Evolutionary conservation across 2,888 invertebrate genomes (phyloP), one percentile per base, ranked within the genome.

Genomic region (Drosophila maculinotata): DNA sequence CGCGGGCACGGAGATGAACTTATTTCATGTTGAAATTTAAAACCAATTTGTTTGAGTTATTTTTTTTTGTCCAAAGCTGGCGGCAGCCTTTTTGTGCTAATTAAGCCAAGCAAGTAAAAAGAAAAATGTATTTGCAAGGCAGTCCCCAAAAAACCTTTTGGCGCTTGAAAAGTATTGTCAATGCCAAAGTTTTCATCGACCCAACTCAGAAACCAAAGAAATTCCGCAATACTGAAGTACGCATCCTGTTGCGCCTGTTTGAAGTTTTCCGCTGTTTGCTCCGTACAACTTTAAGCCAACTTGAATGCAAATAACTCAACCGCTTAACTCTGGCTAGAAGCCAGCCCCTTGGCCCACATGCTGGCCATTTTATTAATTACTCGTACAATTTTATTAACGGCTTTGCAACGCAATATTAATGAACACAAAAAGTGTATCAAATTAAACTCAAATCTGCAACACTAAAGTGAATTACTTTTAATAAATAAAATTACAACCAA

Each of bases 21-120:
- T 45, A 64, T 57, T 68, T 74, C 58, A 64, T 76, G 65, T 49
- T 63, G 70, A 83, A 79, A 86, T 83, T 79, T 70, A 70, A 80
- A 76, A 70, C 77, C 80, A 73, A 69, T 80, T 76, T 80, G 41
- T 49, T 59, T 63, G 64, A 68, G 63, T 64, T 68, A 59, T 57
- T 45, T 53, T 42, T 62, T 31, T 36, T 33, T 33, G 14, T 36
- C 36, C 36, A 36, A 57, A 53, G 31, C 63, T 58, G 48, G 56
- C 35, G 57, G 42, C 42, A 45, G 69, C 68, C 68, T 59, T 86
- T 77, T 83, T 45, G 64, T 76, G 65, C 77, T 80, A 86, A 80
- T 86, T 80, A 80, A 67, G 66, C 62, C 71, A 47, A 63, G 53
- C 23, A 63, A 51, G 38, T 33, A 33, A 20, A 51, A 39, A 49